Percentiles rank a stretch among this genome's conserved stretches.
phyloP scores from a whole-genome alignment of 2,113 vertebrate species.

The Erythrolamprus reginae region DNA sequence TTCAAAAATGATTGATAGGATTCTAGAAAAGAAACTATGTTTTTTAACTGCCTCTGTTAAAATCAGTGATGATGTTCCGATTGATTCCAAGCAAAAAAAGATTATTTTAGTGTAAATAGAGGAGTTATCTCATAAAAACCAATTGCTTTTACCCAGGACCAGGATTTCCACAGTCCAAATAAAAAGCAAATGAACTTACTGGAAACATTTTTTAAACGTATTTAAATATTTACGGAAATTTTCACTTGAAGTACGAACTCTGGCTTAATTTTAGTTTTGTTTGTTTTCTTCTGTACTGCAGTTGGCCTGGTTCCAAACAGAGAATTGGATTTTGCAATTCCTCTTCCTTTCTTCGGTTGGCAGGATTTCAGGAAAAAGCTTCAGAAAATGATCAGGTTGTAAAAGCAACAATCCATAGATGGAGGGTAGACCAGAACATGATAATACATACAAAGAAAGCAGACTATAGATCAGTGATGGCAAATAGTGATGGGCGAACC shows the following conservation, averaged over 20 bases:
- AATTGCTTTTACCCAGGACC: background rate
- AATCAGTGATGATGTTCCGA: conserved; percentile 14
- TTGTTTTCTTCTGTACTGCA: background rate
- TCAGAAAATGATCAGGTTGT: background rate
- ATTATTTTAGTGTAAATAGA: background rate
- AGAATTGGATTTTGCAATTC: background rate
- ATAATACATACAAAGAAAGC: background rate
- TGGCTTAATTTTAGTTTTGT: background rate
- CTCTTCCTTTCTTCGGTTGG: background rate
- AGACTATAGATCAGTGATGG: no score
- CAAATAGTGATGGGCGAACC: no score
- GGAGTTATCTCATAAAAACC: conserved; percentile 9
- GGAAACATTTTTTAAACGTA: background rate
- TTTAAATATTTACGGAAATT: no score
- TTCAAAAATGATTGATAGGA: background rate
- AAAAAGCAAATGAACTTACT: background rate
- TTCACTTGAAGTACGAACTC: background rate
- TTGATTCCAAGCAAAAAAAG: background rate
- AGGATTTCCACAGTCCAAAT: background rate
- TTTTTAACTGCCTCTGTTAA: conserved; percentile 2
- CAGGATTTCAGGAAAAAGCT: background rate
- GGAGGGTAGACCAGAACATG: background rate
- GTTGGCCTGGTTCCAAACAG: background rate
- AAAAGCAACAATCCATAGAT: background rate
- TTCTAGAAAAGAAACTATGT: conserved; percentile 10